A percentile compares a stretch with the other conserved stretches of the same genome.
These are phyloP conservation scores for Araneus ventricosus DNA, from an alignment of 1,140 invertebrate genomes.

Conservation along the genomic window DNA sequence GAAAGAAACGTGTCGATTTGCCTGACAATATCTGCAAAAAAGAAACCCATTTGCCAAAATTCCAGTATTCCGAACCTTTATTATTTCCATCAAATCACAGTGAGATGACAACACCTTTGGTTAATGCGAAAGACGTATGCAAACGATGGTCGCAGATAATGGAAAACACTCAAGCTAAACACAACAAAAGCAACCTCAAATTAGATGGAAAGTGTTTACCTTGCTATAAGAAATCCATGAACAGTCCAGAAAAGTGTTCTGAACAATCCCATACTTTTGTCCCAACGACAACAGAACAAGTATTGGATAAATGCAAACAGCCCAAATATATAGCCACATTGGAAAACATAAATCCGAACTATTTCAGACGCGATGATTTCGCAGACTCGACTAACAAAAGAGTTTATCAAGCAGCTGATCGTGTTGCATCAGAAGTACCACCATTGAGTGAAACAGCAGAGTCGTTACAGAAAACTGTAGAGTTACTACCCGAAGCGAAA, in stretches of 20 bases:
- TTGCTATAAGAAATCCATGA: neutral
- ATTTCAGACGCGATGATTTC: neutral
- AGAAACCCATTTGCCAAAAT: neutral
- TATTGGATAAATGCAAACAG: neutral
- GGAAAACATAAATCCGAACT: neutral
- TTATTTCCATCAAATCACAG: neutral
- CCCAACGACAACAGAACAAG: neutral
- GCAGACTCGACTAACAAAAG: neutral
- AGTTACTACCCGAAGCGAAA: neutral
- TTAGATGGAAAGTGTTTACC: neutral
- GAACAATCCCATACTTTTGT: neutral
- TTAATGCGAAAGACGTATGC: neutral
- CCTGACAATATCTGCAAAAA: neutral
- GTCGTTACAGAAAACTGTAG: neutral
- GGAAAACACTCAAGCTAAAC: neutral
- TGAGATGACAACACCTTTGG: neutral
- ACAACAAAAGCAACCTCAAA: neutral
- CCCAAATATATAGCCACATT: neutral
- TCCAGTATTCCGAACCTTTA: slow-evolving; percentile 5
- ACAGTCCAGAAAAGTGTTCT: neutral
- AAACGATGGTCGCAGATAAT: neutral
- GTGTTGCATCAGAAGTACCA: neutral
- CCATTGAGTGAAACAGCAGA: neutral
- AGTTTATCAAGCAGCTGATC: neutral
- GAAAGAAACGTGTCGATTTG: neutral